Conservation (phyloP, 2,888 invertebrate genomes). For the Acanthosoma haemorrhoidale region DNA sequence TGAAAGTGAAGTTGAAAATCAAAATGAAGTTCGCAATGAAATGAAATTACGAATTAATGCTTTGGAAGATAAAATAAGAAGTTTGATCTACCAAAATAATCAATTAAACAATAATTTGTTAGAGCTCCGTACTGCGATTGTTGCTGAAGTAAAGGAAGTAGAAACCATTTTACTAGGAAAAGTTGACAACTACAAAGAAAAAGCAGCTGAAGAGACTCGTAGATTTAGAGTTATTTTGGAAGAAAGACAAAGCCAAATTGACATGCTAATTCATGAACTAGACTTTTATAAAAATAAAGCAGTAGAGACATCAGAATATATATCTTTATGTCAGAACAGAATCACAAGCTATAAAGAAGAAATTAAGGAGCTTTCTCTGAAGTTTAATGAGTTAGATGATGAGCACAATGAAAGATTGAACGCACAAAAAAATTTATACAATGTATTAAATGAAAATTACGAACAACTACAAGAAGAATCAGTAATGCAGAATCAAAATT, state of each 20-base stretch:
- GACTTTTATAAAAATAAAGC: constrained; percentile 34
- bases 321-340: constrained; percentile 27
- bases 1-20: constrained; percentile 39
- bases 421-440: constrained; percentile 33
- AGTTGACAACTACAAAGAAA: constrained; percentile 35
- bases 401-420: constrained; percentile 34
- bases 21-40: constrained; percentile 36
- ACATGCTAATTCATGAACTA: constrained; percentile 33
- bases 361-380: constrained; percentile 30
- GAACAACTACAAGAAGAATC: constrained; percentile 13
- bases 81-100: constrained; percentile 35
- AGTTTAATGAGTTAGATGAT: constrained; percentile 29
- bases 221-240: constrained; percentile 30
- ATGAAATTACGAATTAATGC: constrained; percentile 33
- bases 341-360: constrained; percentile 30
- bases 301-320: constrained; percentile 31
- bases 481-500: not conserved
- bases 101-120: constrained; percentile 31
- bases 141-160: constrained; percentile 35
- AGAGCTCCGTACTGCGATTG: constrained; percentile 30
- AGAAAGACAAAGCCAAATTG: constrained; percentile 35
- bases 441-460: constrained; percentile 23
- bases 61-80: constrained; percentile 36
- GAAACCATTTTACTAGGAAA: constrained; percentile 34
- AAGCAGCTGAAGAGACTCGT: constrained; percentile 35